These are phyloP conservation scores for Psylliodes chrysocephalus DNA, from an alignment of 2,888 invertebrate species.

Conservation along the genomic window DNA sequence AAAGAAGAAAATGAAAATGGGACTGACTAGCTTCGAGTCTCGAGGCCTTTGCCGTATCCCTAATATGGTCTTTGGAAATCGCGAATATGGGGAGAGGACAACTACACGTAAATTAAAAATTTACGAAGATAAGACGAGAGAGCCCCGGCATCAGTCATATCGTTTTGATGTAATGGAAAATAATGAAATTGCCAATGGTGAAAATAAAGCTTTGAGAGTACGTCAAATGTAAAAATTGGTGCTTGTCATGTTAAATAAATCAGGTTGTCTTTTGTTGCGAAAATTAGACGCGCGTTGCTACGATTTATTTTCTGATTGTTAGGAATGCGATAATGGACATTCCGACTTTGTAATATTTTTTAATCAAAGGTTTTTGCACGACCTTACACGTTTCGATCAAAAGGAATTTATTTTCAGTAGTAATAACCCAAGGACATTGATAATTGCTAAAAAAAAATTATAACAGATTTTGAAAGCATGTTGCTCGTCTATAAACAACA, in stretches of 20 bases:
- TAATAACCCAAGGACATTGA: too few relatives aligned
- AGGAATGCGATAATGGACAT: constrained; percentile 23
- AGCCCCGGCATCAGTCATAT: too few relatives aligned
- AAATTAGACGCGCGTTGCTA: constrained; percentile 19
- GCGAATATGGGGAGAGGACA: constrained; percentile 38
- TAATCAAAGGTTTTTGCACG: neutral
- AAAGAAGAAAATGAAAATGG: constrained; percentile 33
- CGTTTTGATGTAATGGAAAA: constrained; percentile 40
- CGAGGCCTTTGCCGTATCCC: constrained; percentile 19
- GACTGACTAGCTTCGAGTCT: constrained; percentile 12
- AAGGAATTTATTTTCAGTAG: too few relatives aligned
- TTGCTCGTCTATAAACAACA: too few relatives aligned
- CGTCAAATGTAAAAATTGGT: constrained; percentile 37
- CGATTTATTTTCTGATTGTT: constrained; percentile 16
- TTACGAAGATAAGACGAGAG: constrained; percentile 38
- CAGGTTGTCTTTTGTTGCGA: constrained; percentile 28
- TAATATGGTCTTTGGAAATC: constrained; percentile 40
- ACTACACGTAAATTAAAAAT: constrained; percentile 44
- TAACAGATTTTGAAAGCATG: too few relatives aligned
- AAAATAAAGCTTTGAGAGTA: constrained; percentile 36
- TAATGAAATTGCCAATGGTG: constrained; percentile 38
- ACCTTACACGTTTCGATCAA: too few relatives aligned
- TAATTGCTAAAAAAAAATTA: too few relatives aligned
- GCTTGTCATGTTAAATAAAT: constrained; percentile 36
- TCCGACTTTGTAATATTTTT: constrained; percentile 15